Evolutionary conservation across 2,888 invertebrate species (phyloP).

Genomic region (Lasioglossum morio): DNA sequence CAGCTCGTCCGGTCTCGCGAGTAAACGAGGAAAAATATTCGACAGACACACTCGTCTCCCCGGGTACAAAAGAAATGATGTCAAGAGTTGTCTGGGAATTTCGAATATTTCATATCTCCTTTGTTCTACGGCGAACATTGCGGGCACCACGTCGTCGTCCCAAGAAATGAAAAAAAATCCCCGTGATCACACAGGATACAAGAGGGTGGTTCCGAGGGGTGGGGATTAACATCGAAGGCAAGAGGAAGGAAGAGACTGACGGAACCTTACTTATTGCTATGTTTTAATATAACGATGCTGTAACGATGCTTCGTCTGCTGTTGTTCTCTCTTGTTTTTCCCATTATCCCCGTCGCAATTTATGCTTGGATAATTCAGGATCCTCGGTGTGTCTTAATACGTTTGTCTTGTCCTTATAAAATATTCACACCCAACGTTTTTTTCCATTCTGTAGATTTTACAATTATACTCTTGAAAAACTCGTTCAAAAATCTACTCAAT

Average conservation of each 20-base stretch:
- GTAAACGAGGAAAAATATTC: not conserved
- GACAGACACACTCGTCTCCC: not conserved
- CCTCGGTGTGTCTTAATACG: slow-evolving; percentile 41
- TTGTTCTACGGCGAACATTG: slow-evolving; percentile 47
- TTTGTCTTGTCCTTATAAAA: slow-evolving; percentile 5
- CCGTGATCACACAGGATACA: slow-evolving; percentile 56
- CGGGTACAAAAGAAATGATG: slow-evolving; percentile 10
- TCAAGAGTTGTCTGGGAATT: slow-evolving; percentile 45
- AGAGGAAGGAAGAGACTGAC: slow-evolving; percentile 65
- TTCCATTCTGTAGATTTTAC: not conserved
- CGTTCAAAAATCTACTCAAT: not conserved
- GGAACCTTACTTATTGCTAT: slow-evolving; percentile 79
- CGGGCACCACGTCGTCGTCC: slow-evolving; percentile 41
- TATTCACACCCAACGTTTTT: not conserved
- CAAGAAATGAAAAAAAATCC: slow-evolving; percentile 59
- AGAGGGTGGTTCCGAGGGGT: slow-evolving; percentile 57
- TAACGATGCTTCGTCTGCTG: slow-evolving; percentile 76
- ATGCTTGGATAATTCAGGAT: slow-evolving; percentile 68
- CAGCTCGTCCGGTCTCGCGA: not conserved
- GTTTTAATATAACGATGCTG: slow-evolving; percentile 81
- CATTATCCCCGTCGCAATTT: slow-evolving; percentile 48
- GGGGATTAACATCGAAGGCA: slow-evolving; percentile 62
- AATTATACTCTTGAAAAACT: not conserved
- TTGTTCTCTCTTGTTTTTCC: slow-evolving; percentile 50
- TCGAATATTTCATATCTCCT: slow-evolving; percentile 55